Evolutionary conservation across 2,113 vertebrate species (phyloP), one percentile per base, ranked within the genome.

Genomic region (Symphodus melops): DNA sequence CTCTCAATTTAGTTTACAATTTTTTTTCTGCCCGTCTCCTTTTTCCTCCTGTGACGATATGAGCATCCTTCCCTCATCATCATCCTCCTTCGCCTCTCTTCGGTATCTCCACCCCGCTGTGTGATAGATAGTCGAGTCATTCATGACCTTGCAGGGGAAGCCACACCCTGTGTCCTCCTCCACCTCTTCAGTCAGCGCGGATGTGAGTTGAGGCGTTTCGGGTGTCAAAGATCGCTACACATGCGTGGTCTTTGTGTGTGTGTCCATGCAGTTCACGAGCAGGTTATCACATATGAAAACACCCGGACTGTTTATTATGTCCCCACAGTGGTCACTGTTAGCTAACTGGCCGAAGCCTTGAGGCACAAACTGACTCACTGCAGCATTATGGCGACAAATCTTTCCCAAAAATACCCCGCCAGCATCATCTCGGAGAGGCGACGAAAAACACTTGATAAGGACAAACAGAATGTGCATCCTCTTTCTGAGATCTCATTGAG

Each of bases 111-210:
- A 71, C 75, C 78, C 88, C 75, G 84, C 91, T 89, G 90, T 66
- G 81, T 86, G 88, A 89, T 69, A 69, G 80, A 92, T 89, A 11
- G 81, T 70, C 49, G 71, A 81, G 80, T 88, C 90, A 80, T 67
- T 42, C 51, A 65, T 84, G 90, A 91, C 90, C 89, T 89, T 91
- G 90, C 69, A 69, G 83, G 17, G 54, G 68, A 77, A 81, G 77
- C 83, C 86, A 67, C 86, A 72, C 83, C 86, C 84, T 82, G 75
- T 21, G 19, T 88, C 89, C 79, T 88, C 89, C 79, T 78, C 75
- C 37, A 54, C 60, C 68, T 85, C 70, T 25, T 52, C n/a, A 3
- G 13, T n/a, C 61, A 53, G 49, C 33, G 23, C 8, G 11, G 21
- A 33, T 33, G 28, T 33, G 28, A 5, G 28, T 4, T 33, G 4